Conservation (phyloP, 2,113 vertebrate genomes). For the Psittacula cyanocephala region DNA sequence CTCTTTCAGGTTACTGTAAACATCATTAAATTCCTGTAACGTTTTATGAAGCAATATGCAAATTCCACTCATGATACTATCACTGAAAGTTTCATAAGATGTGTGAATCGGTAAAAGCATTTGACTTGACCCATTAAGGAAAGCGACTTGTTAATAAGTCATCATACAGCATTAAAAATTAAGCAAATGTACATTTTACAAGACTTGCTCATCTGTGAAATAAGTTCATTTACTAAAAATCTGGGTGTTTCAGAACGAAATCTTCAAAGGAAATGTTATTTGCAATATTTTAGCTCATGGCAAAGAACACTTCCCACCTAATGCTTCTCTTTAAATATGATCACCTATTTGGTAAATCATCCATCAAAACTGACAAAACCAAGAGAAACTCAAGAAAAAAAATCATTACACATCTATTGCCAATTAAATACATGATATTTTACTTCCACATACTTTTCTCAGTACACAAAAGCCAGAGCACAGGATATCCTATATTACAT, state of each 20-base stretch:
- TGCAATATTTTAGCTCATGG: not conserved
- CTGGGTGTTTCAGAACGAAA: not conserved
- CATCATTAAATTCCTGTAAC: conserved; percentile 79
- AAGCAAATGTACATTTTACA: not conserved
- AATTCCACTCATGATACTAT: conserved; percentile 52
- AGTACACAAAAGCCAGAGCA: not conserved
- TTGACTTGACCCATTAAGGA: not conserved
- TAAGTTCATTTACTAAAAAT: not conserved
- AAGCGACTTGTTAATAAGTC: not conserved
- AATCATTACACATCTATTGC: too few relatives aligned
- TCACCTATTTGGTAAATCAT: fast-evolving
- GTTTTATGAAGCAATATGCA: conserved; percentile 78
- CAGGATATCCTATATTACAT: fast-evolving
- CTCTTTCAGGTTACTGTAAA: conserved; percentile 77
- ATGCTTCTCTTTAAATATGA: not conserved
- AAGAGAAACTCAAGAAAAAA: not conserved
- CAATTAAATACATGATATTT: not conserved
- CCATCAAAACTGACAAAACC: not conserved
- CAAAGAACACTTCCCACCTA: not conserved
- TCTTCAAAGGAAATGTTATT: not conserved
- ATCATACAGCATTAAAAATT: not conserved
- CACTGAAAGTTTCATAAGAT: not conserved
- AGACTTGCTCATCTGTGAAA: not conserved
- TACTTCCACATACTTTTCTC: not conserved
- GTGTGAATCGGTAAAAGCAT: not conserved